Percentiles rank a stretch among this genome's conserved stretches.
Conservation (phyloP, 2,797 vertebrate genomes). For the Acanthornis magna region DNA sequence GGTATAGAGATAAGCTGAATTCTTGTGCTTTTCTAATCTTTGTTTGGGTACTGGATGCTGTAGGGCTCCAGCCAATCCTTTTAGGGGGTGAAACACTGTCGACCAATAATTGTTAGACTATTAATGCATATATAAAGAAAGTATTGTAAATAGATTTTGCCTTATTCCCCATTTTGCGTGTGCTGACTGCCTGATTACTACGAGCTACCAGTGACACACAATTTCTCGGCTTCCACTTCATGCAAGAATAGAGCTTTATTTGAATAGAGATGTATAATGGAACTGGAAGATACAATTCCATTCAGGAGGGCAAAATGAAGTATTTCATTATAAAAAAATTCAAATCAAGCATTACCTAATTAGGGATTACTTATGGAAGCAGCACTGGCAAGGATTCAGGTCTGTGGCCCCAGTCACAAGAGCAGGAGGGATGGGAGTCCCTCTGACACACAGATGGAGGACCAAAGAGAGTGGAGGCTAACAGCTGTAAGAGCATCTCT, state of each 20-base stretch:
- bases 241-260: background rate
- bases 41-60: too few species aligned
- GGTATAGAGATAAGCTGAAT: too few species aligned
- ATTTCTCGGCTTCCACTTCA: background rate
- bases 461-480: background rate
- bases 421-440: background rate
- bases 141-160: too few species aligned
- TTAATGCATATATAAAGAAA: too few species aligned
- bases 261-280: background rate
- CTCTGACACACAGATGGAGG: background rate
- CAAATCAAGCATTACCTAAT: background rate
- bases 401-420: fast-evolving
- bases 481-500: background rate
- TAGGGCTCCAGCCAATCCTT: too few species aligned
- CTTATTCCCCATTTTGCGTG: too few species aligned
- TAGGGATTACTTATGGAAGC: background rate
- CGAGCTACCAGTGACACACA: too few species aligned
- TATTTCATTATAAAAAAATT: background rate
- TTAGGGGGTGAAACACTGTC: too few species aligned
- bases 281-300: background rate
- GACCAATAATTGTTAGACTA: too few species aligned
- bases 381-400: background rate
- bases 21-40: too few species aligned
- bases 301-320: background rate
- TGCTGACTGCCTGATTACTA: too few species aligned